Evolutionary conservation across 2,113 vertebrate species (phyloP).

Genomic region (Phaethornis superciliosus): DNA sequence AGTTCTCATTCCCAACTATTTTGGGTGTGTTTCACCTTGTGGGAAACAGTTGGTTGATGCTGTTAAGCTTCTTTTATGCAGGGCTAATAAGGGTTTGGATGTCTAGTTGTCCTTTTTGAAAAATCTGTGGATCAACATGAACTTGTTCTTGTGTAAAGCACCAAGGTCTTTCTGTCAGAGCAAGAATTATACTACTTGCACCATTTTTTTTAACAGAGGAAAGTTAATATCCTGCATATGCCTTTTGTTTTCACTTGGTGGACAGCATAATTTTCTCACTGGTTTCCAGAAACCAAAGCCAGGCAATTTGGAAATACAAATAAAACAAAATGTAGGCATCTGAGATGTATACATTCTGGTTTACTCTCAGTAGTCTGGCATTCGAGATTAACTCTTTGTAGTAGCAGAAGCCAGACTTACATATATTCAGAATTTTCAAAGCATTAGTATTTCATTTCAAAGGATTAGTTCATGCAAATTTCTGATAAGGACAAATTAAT

Average conservation of each 20-base stretch:
- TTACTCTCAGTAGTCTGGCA: neutral
- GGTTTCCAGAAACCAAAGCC: neutral
- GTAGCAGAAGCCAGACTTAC: neutral
- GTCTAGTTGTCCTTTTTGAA: neutral
- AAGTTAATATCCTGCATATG: neutral
- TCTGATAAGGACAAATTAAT: constrained; percentile 17
- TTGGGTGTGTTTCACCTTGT: constrained; percentile 21
- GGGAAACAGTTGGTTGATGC: constrained; percentile 39
- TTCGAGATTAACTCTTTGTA: constrained; percentile 44
- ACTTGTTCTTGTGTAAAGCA: neutral
- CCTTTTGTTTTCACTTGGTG: neutral
- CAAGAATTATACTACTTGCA: neutral
- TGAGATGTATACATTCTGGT: neutral
- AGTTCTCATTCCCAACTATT: constrained; percentile 21
- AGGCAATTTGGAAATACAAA: neutral
- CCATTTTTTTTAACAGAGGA: neutral
- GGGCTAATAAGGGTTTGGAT: constrained; percentile 10
- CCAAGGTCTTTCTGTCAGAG: neutral
- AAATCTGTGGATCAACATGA: neutral
- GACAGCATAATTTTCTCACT: neutral
- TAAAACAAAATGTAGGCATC: neutral
- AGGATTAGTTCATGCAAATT: constrained; percentile 44
- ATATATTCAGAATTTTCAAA: constrained; percentile 13
- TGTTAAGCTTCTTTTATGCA: constrained; percentile 23
- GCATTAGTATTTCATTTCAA: too few species aligned